Conservation (phyloP, 2,797 vertebrate genomes). For the Galaxias olidus region DNA sequence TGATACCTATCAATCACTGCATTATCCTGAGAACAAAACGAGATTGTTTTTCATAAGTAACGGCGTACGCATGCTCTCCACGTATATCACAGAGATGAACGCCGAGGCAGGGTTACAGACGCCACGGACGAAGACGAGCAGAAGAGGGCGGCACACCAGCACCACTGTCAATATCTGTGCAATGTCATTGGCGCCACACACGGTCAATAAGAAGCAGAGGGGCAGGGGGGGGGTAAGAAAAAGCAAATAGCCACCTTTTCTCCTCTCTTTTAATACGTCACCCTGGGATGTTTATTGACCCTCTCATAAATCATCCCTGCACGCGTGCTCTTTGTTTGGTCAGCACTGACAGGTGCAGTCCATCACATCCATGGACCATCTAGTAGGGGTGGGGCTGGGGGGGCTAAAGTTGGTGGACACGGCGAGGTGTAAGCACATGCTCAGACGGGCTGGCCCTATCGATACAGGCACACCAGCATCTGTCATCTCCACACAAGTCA, state of each 20-base stretch:
- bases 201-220: neutral
- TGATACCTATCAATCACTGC: too few species aligned
- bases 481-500: conserved; percentile 35
- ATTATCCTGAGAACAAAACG: too few species aligned
- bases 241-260: conserved; percentile 6
- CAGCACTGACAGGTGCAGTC: conserved; percentile 49
- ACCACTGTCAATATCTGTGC: conserved; percentile 12
- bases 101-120: neutral
- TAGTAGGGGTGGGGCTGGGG: conserved; percentile 21
- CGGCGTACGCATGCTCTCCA: too few species aligned
- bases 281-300: conserved; percentile 33
- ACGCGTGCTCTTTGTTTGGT: conserved; percentile 38
- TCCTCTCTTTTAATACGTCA: conserved; percentile 31
- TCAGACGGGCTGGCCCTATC: conserved; percentile 5
- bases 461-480: conserved; percentile 18
- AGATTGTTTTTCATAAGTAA: too few species aligned
- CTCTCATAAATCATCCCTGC: conserved; percentile 53
- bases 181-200: neutral
- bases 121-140: neutral
- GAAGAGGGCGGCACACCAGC: neutral
- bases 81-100: neutral
- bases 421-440: conserved; percentile 12
- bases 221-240: neutral
- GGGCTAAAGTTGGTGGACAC: neutral
- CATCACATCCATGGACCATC: conserved; percentile 46